Evolutionary conservation across 2,797 vertebrate genomes (phyloP).

Genomic region (Lates japonicus): DNA sequence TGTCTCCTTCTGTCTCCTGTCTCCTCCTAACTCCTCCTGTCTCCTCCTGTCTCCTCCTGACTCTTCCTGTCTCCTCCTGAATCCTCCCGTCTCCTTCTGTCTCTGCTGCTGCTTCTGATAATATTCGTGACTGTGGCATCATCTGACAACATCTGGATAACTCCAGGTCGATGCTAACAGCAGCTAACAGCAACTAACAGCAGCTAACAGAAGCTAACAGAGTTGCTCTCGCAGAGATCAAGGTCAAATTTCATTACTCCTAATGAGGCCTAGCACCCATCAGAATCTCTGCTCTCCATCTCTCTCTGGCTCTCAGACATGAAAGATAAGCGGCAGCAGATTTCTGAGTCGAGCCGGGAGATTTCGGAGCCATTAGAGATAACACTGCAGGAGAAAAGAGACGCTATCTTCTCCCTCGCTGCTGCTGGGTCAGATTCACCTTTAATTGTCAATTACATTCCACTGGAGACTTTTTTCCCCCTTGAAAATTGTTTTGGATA

Average conservation of each 20-base stretch:
- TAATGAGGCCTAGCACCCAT: conserved; percentile 61
- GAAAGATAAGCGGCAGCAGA: conserved; percentile 53
- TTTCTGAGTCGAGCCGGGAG: conserved; percentile 23
- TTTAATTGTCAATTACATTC: conserved; percentile 41
- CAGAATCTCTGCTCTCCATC: conserved; percentile 46
- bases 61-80: too few relatives aligned
- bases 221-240: conserved; percentile 54
- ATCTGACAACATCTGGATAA: too few relatives aligned
- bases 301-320: conserved; percentile 51
- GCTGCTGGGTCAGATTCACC: conserved; percentile 38
- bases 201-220: too few relatives aligned
- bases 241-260: conserved; percentile 69
- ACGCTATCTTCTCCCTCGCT: conserved; percentile 4
- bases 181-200: too few relatives aligned
- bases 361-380: conserved; percentile 42
- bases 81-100: too few relatives aligned
- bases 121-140: too few relatives aligned
- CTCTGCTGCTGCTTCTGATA: too few relatives aligned
- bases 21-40: too few relatives aligned
- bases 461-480: neutral
- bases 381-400: conserved; percentile 26
- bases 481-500: conserved; percentile 13
- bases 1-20: too few relatives aligned
- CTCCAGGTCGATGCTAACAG: too few relatives aligned
- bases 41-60: too few relatives aligned